A percentile compares a stretch with the other conserved stretches of the same genome.
Conservation (phyloP, 2,888 invertebrate genomes). For the Stegophylla sp. region DNA sequence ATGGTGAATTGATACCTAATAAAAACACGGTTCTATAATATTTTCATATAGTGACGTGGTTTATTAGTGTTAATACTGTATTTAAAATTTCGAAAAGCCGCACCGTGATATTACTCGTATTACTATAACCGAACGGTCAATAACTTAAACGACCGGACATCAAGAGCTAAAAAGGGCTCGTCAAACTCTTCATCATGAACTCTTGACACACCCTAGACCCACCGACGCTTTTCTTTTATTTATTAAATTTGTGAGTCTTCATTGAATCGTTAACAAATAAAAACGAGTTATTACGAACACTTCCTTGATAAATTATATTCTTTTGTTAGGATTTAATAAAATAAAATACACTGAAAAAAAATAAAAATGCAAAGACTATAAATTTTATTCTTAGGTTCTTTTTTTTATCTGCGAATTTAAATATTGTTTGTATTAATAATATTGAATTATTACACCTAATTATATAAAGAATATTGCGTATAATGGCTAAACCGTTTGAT, state of each 20-base stretch:
- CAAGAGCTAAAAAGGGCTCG: conserved; percentile 44
- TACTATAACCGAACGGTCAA: neutral
- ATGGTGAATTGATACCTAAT: neutral
- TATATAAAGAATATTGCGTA: neutral
- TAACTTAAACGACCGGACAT: conserved; percentile 50
- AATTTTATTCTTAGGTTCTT: neutral
- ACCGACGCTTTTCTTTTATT: conserved; percentile 32
- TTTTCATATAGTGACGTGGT: neutral
- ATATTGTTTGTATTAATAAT: neutral
- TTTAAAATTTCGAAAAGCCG: conserved; percentile 23
- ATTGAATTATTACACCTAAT: neutral
- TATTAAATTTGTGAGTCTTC: conserved; percentile 49
- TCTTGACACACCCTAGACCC: conserved; percentile 48
- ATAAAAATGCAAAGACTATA: neutral
- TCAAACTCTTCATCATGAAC: conserved; percentile 20
- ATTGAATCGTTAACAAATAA: conserved; percentile 23
- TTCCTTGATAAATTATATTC: neutral
- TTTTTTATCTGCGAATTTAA: neutral
- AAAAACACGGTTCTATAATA: neutral
- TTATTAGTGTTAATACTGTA: neutral
- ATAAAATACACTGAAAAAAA: neutral
- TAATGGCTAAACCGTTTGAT: neutral
- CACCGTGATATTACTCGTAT: conserved; percentile 14
- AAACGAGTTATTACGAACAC: conserved; percentile 40
- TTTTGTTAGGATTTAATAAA: neutral